Conservation (phyloP, 2,888 invertebrate genomes). For the Ectemnius continuus region DNA sequence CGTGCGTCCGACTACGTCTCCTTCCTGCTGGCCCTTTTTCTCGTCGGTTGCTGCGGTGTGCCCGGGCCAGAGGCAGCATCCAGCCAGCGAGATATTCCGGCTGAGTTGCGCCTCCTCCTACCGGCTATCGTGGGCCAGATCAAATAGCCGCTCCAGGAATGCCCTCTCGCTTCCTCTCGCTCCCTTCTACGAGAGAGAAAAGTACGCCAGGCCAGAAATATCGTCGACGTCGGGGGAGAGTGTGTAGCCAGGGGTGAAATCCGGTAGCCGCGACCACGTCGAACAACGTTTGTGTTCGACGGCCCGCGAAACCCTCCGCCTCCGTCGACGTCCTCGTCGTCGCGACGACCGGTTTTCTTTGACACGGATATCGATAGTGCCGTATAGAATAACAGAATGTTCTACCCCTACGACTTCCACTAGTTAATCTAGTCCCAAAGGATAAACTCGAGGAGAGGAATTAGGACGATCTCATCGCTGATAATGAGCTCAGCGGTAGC, state of each 20-base stretch:
- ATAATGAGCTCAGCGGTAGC: too few species aligned
- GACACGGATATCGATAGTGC: conserved; percentile 22
- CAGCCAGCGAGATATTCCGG: conserved; percentile 71
- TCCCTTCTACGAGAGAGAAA: too few species aligned
- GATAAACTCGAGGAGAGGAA: too few species aligned
- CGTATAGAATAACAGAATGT: conserved; percentile 22
- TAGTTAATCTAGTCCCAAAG: too few species aligned
- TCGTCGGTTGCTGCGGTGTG: conserved; percentile 30
- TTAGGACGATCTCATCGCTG: too few species aligned
- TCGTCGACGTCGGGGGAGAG: conserved; percentile 56
- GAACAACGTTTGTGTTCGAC: conserved; percentile 71
- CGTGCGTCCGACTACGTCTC: conserved; percentile 17
- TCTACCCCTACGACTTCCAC: not conserved
- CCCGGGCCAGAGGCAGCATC: conserved; percentile 34
- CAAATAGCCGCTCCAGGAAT: conserved; percentile 68
- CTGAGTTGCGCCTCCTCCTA: conserved; percentile 69
- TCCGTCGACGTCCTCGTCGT: conserved; percentile 57
- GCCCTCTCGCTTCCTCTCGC: conserved; percentile 38
- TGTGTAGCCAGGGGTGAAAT: conserved; percentile 77
- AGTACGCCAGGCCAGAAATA: conserved; percentile 53
- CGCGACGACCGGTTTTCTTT: conserved; percentile 27
- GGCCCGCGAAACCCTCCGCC: conserved; percentile 50
- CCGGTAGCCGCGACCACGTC: conserved; percentile 76
- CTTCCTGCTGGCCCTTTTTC: conserved; percentile 44
- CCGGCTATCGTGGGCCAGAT: conserved; percentile 73